A percentile compares a stretch with the other conserved stretches of the same genome.
Conservation (phyloP, 1,140 invertebrate genomes). For the Drosophila melanica region DNA sequence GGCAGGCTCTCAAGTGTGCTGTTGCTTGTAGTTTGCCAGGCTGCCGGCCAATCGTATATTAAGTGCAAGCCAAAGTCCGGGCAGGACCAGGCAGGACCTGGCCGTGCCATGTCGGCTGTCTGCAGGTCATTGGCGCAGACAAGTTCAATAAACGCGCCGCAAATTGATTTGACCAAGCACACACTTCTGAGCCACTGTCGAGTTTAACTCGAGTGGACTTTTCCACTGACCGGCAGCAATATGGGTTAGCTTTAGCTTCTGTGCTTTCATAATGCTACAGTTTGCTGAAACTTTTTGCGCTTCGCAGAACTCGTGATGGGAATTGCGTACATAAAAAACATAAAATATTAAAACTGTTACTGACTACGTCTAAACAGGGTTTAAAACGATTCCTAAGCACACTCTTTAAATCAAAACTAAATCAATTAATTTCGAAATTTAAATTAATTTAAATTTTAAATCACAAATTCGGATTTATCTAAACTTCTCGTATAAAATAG, state of each 20-base stretch:
- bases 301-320: not conserved
- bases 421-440: too few species aligned
- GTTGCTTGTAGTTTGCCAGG: slow-evolving; percentile 33
- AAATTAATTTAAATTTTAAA: too few species aligned
- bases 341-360: too few species aligned
- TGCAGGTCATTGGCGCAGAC: slow-evolving; percentile 39
- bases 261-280: not conserved
- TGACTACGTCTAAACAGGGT: too few species aligned
- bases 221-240: slow-evolving; percentile 13
- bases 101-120: not conserved
- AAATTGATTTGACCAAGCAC: slow-evolving; percentile 75
- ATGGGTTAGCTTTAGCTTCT: slow-evolving; percentile 20
- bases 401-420: too few species aligned
- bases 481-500: not conserved
- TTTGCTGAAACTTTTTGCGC: not conserved
- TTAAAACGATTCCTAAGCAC: too few species aligned
- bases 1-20: slow-evolving; percentile 14
- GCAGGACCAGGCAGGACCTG: not conserved
- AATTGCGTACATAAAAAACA: too few species aligned
- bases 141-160: slow-evolving; percentile 74
- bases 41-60: slow-evolving; percentile 57
- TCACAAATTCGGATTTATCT: not conserved
- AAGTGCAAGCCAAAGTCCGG: slow-evolving; percentile 50
- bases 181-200: slow-evolving; percentile 46
- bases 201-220: slow-evolving; percentile 25